Percentiles rank a stretch among this genome's conserved stretches.
These are phyloP conservation scores for Lymantria dispar DNA, from an alignment of 2,888 invertebrate species.

Conservation along the genomic window DNA sequence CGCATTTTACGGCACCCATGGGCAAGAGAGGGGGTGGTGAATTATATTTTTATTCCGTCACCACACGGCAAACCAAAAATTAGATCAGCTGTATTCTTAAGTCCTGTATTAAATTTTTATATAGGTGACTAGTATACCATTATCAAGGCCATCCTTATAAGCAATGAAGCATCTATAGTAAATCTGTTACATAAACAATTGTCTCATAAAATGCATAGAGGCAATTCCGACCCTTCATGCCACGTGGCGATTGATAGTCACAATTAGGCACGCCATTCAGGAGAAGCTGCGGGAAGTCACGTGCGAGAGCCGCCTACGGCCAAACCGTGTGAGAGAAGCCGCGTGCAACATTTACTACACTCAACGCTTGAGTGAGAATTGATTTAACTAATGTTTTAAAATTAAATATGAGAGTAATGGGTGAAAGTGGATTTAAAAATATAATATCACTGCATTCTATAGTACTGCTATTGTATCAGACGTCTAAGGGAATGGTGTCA, in stretches of 20 bases:
- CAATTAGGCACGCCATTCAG: conserved; percentile 73
- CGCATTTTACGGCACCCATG: too few relatives aligned
- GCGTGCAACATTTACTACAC: conserved; percentile 41
- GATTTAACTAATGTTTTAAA: conserved; percentile 50
- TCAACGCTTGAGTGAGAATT: conserved; percentile 49
- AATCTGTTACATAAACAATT: conserved; percentile 23
- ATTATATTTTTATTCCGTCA: too few relatives aligned
- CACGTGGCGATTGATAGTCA: conserved; percentile 64
- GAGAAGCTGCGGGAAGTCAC: conserved; percentile 40
- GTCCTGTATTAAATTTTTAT: not conserved
- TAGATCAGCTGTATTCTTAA: too few relatives aligned
- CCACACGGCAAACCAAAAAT: too few relatives aligned
- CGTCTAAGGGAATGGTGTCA: too few relatives aligned
- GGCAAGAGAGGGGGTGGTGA: too few relatives aligned
- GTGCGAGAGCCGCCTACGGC: conserved; percentile 27
- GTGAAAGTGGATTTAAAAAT: not conserved
- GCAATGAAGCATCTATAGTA: conserved; percentile 7
- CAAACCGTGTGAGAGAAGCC: conserved; percentile 13
- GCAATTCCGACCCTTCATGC: conserved; percentile 38
- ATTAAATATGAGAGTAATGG: not conserved
- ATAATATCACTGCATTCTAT: too few relatives aligned
- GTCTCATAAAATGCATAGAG: conserved; percentile 11
- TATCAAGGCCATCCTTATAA: not conserved
- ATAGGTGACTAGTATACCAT: not conserved
- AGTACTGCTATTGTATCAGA: too few relatives aligned